Evolutionary conservation across 2,797 vertebrate genomes (phyloP).

Genomic region (Lutjanus argentimaculatus): DNA sequence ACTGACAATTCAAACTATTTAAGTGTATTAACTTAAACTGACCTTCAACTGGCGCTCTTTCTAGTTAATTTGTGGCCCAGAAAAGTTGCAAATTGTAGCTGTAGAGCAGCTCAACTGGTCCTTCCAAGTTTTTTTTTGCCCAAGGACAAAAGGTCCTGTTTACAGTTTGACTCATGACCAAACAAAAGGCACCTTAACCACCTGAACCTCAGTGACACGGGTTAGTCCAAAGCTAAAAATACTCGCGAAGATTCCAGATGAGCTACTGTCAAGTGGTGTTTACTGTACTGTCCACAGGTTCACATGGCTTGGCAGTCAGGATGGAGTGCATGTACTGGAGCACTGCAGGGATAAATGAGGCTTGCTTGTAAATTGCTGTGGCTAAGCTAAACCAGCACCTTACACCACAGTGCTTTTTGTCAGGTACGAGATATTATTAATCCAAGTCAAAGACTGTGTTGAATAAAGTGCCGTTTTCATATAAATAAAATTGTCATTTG

Average conservation of each 20-base stretch:
- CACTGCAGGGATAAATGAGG: constrained; percentile 29
- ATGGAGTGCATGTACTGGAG: neutral
- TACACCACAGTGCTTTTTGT: neutral
- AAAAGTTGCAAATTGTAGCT: neutral
- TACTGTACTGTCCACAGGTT: constrained; percentile 45
- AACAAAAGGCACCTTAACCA: constrained; percentile 63
- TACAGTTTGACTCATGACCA: constrained; percentile 45
- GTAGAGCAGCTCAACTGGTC: neutral
- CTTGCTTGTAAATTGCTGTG: neutral
- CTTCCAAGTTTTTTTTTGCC: constrained; percentile 17
- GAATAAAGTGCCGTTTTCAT: neutral
- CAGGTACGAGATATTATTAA: neutral
- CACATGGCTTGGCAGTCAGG: constrained; percentile 40
- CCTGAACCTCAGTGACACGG: constrained; percentile 57
- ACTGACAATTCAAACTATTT: neutral
- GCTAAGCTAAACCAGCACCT: neutral
- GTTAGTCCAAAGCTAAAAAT: constrained; percentile 74
- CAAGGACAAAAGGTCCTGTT: constrained; percentile 29
- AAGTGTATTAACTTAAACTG: neutral
- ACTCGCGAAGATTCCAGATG: constrained; percentile 73
- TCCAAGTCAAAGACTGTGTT: neutral
- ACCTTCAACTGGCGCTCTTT: neutral
- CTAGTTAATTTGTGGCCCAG: neutral
- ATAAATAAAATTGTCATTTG: neutral
- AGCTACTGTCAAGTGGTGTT: constrained; percentile 61